Conservation (phyloP, 2,113 vertebrate species). For the Amblyornis subalaris region DNA sequence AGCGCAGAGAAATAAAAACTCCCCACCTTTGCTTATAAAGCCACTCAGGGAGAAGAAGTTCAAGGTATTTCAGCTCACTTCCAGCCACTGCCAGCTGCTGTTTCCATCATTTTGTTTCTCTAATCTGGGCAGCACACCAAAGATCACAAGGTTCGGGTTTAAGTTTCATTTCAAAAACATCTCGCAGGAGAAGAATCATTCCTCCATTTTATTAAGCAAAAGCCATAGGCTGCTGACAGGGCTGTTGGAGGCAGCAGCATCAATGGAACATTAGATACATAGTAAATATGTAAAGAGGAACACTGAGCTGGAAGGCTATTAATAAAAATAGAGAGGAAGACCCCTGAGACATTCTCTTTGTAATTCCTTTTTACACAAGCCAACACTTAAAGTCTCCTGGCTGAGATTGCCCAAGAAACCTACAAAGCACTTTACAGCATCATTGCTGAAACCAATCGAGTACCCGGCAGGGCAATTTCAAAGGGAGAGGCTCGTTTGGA, state of each 20-base stretch:
- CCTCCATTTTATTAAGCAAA: conserved; percentile 22
- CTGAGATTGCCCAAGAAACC: not conserved
- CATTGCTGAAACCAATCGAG: not conserved
- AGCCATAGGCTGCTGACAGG: not conserved
- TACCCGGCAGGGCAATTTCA: not conserved
- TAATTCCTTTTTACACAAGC: not conserved
- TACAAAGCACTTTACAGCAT: not conserved
- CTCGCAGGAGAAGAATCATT: not conserved
- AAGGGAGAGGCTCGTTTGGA: not conserved
- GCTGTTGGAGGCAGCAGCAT: not conserved
- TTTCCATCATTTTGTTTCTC: conserved; percentile 26
- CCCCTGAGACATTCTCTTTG: not conserved
- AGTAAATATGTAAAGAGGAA: not conserved
- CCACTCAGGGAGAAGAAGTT: not conserved
- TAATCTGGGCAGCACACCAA: conserved; percentile 40
- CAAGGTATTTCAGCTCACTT: conserved; percentile 12
- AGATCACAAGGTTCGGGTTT: conserved; percentile 40
- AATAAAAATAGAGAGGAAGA: not conserved
- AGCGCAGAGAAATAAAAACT: not conserved
- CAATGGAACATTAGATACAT: not conserved
- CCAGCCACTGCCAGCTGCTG: conserved; percentile 2
- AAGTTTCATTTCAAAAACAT: conserved; percentile 20
- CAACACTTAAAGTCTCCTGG: not conserved
- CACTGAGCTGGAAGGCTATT: not conserved
- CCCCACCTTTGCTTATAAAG: not conserved